Base-by-base conservation (phyloP, 2,797 vertebrate genomes). In the Pempheris klunzingeri region DNA sequence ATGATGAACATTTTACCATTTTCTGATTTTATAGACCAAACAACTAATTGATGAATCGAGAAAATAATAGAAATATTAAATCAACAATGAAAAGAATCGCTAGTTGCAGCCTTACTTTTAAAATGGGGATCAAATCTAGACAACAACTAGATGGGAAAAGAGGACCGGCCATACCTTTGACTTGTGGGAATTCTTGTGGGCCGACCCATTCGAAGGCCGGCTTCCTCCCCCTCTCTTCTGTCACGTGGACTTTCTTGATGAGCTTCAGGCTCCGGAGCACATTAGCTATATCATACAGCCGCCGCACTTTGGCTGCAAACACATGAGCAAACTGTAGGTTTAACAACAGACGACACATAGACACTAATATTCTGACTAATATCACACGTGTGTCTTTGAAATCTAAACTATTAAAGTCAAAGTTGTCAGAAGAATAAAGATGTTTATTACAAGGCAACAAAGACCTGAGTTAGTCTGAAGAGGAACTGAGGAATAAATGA, bases 251-350 rank as follows among this genome's bases (percentile, higher is more conserved):
- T 90, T 99, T 99, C 93, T 98, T 96, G 69, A 99, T 98, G 61
- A 99, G 96, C 79, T 97, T 94, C 77, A 99, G 94, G 90, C 98
- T 99, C 78, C 96, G 97, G 67, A 99, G 95, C 71, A 99, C 97
- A 53, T 99, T 99, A 1, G 98, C 98, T 15, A 99, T 99, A 69
- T 99, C 98, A 75, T 99, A 99, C 65, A 99, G 92, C 70, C 98
- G 96, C 22, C 97, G 95, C 73, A 99, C 97, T 94, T 99, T 99
- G 68, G 98, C 98, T 99, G 89, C 44, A 85, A 92, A 90, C 61
- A 82, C 50, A 74, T 0, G 66, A 81, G 6, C 0, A 68, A 78
- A 73, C 36, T 59, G 2, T 26, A 22, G 4, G 14, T 39, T 62
- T 24, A 71, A 28, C 39, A 0, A 14, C 5, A 10, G 9, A 12